Percentiles rank a stretch among this genome's conserved stretches.
Evolutionary conservation across 2,888 invertebrate genomes (phyloP).

Genomic region (Barypeithes pellucidus): DNA sequence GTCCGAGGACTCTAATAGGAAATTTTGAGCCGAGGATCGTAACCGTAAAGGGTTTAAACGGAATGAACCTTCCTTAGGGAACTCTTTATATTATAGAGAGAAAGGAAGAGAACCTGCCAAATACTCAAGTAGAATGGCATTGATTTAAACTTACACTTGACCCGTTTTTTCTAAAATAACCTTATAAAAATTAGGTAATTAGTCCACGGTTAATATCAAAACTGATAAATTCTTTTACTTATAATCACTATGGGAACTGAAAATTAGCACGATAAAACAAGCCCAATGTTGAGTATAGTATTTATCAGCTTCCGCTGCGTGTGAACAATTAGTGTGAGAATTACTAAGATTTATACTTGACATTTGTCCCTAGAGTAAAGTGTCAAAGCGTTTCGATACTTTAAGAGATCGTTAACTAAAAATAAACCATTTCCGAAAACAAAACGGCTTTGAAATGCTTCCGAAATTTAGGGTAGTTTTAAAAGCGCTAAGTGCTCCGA

Average conservation of each 20-base stretch:
- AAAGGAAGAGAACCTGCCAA: too few relatives aligned
- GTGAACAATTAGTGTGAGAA: slow-evolving; percentile 61
- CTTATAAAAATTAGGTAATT: slow-evolving; percentile 8
- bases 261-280: slow-evolving; percentile 56
- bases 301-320: slow-evolving; percentile 60
- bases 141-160: not conserved
- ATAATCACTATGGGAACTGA: slow-evolving; percentile 55
- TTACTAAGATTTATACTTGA: slow-evolving; percentile 62
- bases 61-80: too few relatives aligned
- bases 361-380: slow-evolving; percentile 62
- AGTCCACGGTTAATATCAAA: slow-evolving; percentile 8
- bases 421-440: slow-evolving; percentile 54
- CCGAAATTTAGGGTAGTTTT: slow-evolving; percentile 46
- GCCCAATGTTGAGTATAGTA: slow-evolving; percentile 50
- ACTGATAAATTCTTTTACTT: slow-evolving; percentile 33
- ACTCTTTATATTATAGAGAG: too few relatives aligned
- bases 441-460: slow-evolving; percentile 48
- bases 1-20: too few relatives aligned
- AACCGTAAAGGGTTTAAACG: too few relatives aligned
- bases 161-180: not conserved
- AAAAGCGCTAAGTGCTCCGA: slow-evolving; percentile 36
- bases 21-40: too few relatives aligned
- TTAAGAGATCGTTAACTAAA: slow-evolving; percentile 57
- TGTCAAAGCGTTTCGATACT: slow-evolving; percentile 60
- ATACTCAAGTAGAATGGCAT: too few relatives aligned